Evolutionary conservation across 1,140 invertebrate genomes (phyloP), one percentile per base, ranked within the genome.

Genomic region (Ceratitis capitata): DNA sequence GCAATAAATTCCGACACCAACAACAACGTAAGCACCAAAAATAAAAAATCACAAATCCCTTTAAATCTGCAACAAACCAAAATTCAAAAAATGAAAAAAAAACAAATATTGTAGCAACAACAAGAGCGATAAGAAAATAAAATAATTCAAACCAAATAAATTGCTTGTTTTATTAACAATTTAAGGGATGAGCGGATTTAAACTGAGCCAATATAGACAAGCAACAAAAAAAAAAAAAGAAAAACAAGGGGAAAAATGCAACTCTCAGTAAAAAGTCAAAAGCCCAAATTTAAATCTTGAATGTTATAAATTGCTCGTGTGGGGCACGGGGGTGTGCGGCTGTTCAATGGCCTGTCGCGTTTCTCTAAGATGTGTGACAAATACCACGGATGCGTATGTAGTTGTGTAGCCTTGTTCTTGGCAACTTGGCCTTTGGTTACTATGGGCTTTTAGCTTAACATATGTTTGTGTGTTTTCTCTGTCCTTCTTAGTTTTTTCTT

Each of bases 41-140:
- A n/a, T n/a, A n/a, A n/a, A n/a, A 69, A 69, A 69, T 69, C 61
- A 32, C 61, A 69, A 69, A 69, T 69, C 61, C 35, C 61, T 69
- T 64, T 35, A 69, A 69, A 39, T 69, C 61, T 69, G 61, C 61
- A 19, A 69, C 61, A 69, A 69, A 69, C 29, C 61, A 69, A 69
- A 69, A 69, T 69, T 69, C 61, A 69, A 69, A 39, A 39, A 19
- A 69, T 32, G 14, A 19, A 19, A 69, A 69, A n/a, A n/a, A n/a
- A n/a, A n/a, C n/a, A n/a, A n/a, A n/a, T n/a, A n/a, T n/a, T n/a
- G n/a, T n/a, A n/a, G n/a, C n/a, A n/a, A n/a, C n/a, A n/a, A 4
- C 32, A 35, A 35, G 26, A 7, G 14, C 6, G 32, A 16, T 9
- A 29, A 69, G 29, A 19, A 39, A 69, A 69, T n/a, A n/a, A n/a